A percentile compares a stretch with the other conserved stretches of the same genome.
These are phyloP conservation scores for Drosophila histrio DNA, from an alignment of 2,888 invertebrate species.

Conservation along the genomic window DNA sequence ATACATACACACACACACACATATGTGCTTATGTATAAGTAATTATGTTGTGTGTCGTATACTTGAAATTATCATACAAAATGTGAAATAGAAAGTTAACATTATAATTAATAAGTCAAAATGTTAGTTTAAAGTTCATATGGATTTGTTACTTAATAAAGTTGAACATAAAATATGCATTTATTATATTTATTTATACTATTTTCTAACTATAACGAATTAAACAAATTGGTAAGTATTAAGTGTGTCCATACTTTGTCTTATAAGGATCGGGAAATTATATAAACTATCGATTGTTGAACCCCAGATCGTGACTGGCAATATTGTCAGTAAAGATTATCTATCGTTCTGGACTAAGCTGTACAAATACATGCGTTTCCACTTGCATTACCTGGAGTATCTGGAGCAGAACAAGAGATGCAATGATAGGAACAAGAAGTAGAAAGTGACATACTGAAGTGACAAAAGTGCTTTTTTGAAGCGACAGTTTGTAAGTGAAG, in stretches of 20 bases:
- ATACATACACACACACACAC: slow-evolving; percentile 5
- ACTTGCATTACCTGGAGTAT: slow-evolving; percentile 5
- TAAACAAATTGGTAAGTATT: background rate
- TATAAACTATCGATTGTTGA: too few relatives aligned
- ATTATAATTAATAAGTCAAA: slow-evolving; percentile 79
- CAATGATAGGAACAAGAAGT: slow-evolving; percentile 5
- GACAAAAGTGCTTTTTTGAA: background rate
- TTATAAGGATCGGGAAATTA: too few relatives aligned
- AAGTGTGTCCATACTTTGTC: background rate
- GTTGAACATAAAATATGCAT: slow-evolving; percentile 36
- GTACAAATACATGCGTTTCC: background rate
- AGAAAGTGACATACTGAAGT: slow-evolving; percentile 9
- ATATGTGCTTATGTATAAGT: slow-evolving; percentile 7
- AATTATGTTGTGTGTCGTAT: slow-evolving; percentile 23
- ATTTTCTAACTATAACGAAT: background rate
- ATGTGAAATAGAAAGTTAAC: slow-evolving; percentile 84
- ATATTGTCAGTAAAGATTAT: too few relatives aligned
- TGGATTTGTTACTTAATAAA: slow-evolving; percentile 52
- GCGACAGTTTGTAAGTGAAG: slow-evolving; percentile 6
- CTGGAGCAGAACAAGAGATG: slow-evolving; percentile 30
- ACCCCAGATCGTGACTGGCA: too few relatives aligned
- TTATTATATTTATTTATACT: background rate
- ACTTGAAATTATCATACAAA: slow-evolving; percentile 66
- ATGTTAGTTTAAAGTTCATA: slow-evolving; percentile 53
- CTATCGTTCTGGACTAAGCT: background rate